These are phyloP conservation scores for Atlantisia rogersi DNA, from an alignment of 2,113 vertebrate species.

Conservation along the genomic window DNA sequence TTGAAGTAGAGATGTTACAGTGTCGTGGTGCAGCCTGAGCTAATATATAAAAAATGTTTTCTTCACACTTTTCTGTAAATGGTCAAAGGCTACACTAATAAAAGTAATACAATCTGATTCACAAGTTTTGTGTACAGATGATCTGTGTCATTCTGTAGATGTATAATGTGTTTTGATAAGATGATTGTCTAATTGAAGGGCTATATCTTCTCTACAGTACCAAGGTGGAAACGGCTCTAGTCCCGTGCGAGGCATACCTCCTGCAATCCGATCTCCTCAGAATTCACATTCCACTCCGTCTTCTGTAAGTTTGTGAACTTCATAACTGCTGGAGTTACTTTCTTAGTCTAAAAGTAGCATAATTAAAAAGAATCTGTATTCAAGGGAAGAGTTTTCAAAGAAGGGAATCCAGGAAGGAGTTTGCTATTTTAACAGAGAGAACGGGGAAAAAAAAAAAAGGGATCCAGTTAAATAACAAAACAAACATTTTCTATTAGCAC, in stretches of 20 bases:
- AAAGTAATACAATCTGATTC: not conserved
- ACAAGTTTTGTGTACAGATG: not conserved
- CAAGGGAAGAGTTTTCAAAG: not conserved
- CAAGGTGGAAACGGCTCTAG: slow-evolving; percentile 97
- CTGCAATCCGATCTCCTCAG: slow-evolving; percentile 93
- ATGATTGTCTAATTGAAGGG: not conserved
- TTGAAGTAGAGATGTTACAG: not conserved
- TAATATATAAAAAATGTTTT: not conserved
- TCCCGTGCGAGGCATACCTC: slow-evolving; percentile 92
- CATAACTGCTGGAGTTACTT: not conserved
- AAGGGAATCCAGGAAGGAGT: not conserved
- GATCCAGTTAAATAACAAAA: not conserved
- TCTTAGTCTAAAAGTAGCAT: not conserved
- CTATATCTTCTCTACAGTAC: slow-evolving; percentile 76
- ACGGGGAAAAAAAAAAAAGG: too few species aligned
- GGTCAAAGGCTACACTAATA: not conserved
- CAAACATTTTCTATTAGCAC: not conserved
- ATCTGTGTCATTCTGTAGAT: not conserved
- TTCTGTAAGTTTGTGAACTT: slow-evolving; percentile 81
- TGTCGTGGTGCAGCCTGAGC: not conserved
- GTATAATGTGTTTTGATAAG: not conserved
- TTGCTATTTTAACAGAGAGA: not conserved
- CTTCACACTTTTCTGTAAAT: not conserved
- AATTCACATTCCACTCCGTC: slow-evolving; percentile 97
- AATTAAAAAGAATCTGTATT: not conserved